Conservation (phyloP, 2,888 invertebrate species). For the Eugnorisma glareosa region DNA sequence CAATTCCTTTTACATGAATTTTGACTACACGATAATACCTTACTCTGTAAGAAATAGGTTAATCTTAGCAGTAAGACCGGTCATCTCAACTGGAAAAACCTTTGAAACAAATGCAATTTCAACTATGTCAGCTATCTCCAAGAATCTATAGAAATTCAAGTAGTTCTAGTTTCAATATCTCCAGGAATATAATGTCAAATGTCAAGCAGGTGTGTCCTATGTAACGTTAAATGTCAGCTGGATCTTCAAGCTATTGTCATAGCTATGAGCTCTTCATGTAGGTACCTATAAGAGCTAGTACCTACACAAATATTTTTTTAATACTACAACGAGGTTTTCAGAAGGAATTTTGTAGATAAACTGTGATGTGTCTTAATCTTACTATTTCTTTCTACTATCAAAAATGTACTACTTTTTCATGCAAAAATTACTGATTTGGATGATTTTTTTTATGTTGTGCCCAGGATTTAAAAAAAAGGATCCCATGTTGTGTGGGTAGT, state of each 20-base stretch:
- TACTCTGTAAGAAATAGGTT: neutral
- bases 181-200: constrained; percentile 18
- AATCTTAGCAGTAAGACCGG: neutral
- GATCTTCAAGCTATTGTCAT: constrained; percentile 3
- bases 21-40: too few relatives aligned
- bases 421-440: too few relatives aligned
- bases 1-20: neutral
- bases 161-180: constrained; percentile 39
- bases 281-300: too few relatives aligned
- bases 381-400: neutral
- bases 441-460: too few relatives aligned
- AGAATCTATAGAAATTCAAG: constrained; percentile 20
- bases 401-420: neutral
- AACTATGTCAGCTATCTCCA: neutral
- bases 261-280: neutral
- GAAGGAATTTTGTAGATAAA: neutral
- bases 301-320: neutral
- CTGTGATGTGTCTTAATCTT: neutral
- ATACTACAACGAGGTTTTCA: neutral
- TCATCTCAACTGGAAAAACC: constrained; percentile 1
- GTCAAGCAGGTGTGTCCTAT: neutral
- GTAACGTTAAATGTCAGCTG: neutral
- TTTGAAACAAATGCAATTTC: constrained; percentile 16
- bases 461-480: too few relatives aligned
- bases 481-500: too few relatives aligned